These are phyloP conservation scores for Mythimna albipuncta DNA, from an alignment of 2,888 invertebrate genomes.

Conservation along the genomic window DNA sequence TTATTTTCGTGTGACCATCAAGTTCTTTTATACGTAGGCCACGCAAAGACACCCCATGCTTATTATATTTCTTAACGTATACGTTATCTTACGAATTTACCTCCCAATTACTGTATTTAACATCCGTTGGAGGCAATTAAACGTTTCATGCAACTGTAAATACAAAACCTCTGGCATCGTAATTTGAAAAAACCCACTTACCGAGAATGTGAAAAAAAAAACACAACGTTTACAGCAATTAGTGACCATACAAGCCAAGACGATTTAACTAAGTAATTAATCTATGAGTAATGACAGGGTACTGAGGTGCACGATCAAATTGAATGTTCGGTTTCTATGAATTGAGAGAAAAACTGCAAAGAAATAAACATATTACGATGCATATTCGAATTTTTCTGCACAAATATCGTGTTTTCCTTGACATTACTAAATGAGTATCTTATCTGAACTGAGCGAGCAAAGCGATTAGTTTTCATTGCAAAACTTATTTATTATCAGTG, in stretches of 20 bases:
- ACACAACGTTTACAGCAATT: constrained; percentile 87
- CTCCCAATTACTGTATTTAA: constrained; percentile 87
- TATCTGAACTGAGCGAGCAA: constrained; percentile 65
- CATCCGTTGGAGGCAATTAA: constrained; percentile 87
- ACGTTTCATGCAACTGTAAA: constrained; percentile 88
- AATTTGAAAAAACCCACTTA: constrained; percentile 85
- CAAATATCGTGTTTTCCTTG: constrained; percentile 66
- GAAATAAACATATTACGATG: constrained; percentile 46
- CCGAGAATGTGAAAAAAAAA: constrained; percentile 82
- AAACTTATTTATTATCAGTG: constrained; percentile 66
- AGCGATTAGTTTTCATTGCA: constrained; percentile 63
- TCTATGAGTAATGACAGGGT: constrained; percentile 75
- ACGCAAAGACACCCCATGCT: constrained; percentile 55
- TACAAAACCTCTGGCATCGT: constrained; percentile 84
- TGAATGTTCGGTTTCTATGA: constrained; percentile 63
- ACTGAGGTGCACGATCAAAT: constrained; percentile 71
- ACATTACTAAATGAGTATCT: constrained; percentile 65
- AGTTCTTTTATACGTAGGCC: constrained; percentile 49
- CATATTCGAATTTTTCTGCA: constrained; percentile 49
- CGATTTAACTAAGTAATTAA: constrained; percentile 84
- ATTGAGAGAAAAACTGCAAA: constrained; percentile 48
- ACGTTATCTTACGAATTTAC: constrained; percentile 84
- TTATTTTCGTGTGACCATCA: constrained; percentile 11
- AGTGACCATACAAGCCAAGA: constrained; percentile 82
- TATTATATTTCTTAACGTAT: constrained; percentile 71